phyloP scores from a whole-genome alignment of 1,140 invertebrate species.

The Stenopsyche tienmushanensis region DNA sequence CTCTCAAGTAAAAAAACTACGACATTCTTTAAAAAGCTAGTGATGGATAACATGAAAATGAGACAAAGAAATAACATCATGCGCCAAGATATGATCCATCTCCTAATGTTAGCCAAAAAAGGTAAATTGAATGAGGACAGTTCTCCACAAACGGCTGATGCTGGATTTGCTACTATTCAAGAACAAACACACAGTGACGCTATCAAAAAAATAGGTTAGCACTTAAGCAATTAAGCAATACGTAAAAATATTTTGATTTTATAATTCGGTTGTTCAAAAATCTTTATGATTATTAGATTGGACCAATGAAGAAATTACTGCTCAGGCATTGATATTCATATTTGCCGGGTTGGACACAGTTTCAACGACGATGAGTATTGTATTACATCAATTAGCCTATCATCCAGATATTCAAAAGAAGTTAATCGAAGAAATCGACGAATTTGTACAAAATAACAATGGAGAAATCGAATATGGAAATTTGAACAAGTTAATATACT shows the following conservation, averaged over 20 bases:
- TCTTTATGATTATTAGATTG: not conserved
- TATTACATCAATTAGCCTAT: not conserved
- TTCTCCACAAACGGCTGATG: not conserved
- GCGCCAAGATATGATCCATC: not conserved
- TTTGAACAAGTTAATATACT: not conserved
- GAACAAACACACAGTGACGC: not conserved
- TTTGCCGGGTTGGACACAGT: not conserved
- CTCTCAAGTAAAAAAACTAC: too few relatives aligned
- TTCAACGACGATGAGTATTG: not conserved
- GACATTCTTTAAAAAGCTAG: conserved; percentile 48
- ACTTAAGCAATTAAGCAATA: too few relatives aligned
- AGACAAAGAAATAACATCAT: not conserved
- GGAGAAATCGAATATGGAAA: not conserved
- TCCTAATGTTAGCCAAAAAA: not conserved
- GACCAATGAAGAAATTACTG: not conserved
- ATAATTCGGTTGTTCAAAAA: too few relatives aligned
- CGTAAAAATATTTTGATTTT: not conserved
- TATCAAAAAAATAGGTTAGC: too few relatives aligned
- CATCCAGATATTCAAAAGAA: not conserved
- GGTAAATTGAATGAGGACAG: not conserved
- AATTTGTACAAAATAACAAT: not conserved
- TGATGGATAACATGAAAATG: conserved; percentile 41
- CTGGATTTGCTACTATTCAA: not conserved
- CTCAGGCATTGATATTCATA: not conserved
- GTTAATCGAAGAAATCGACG: not conserved